These are phyloP conservation scores for Tachyglossus aculeatus DNA, from an alignment of 2,797 vertebrate genomes.

Conservation along the genomic window DNA sequence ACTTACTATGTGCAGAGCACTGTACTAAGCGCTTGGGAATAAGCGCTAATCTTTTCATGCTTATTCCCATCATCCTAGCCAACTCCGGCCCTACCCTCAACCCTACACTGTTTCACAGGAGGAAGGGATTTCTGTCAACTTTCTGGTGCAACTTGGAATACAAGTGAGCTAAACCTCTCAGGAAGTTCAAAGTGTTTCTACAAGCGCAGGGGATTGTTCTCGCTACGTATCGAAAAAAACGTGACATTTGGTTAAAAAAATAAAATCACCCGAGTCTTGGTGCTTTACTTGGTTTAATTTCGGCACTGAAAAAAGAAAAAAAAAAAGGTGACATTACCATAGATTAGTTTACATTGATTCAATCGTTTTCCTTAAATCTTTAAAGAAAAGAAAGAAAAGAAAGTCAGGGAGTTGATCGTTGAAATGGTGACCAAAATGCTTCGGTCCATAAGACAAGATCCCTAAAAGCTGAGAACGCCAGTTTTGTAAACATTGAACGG, in stretches of 20 bases:
- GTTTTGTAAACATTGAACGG: constrained; percentile 66
- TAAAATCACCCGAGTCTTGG: constrained; percentile 52
- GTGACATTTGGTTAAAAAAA: constrained; percentile 30
- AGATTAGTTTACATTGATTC: constrained; percentile 65
- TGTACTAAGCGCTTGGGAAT: too few relatives aligned
- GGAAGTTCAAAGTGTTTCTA: constrained; percentile 48
- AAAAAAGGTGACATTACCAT: constrained; percentile 50
- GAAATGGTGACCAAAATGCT: constrained; percentile 50
- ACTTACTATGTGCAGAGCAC: too few relatives aligned
- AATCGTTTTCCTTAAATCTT: constrained; percentile 62
- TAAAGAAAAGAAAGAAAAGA: constrained; percentile 34
- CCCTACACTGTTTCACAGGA: too few relatives aligned
- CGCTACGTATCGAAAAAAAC: too few relatives aligned
- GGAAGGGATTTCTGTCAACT: too few relatives aligned
- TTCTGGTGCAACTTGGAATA: too few relatives aligned
- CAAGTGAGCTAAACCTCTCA: constrained; percentile 23
- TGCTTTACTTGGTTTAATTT: constrained; percentile 72
- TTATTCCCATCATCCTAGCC: too few relatives aligned
- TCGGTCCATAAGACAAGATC: constrained; percentile 36
- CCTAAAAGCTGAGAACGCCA: constrained; percentile 20
- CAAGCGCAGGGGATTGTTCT: constrained; percentile 46
- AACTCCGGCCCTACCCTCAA: too few relatives aligned
- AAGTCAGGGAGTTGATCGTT: constrained; percentile 29
- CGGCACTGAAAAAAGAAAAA: constrained; percentile 54
- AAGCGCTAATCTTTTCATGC: too few relatives aligned